Evolutionary conservation across 2,113 vertebrate species (phyloP).

Genomic region (Stigmatopora nigra): DNA sequence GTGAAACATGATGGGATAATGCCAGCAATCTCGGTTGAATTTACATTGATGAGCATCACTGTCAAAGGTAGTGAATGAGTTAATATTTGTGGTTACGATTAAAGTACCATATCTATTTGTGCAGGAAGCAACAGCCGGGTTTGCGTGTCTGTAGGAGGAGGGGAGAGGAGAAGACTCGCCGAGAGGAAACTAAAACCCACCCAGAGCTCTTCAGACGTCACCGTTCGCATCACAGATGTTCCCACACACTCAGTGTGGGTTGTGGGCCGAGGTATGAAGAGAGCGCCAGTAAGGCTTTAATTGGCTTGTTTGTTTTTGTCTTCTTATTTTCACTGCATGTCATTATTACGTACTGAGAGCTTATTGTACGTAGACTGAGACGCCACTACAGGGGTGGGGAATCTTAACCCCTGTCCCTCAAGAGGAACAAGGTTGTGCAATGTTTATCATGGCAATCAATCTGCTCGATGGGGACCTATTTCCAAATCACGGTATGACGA

Average conservation of each 20-base stretch:
- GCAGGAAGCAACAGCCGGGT: constrained; percentile 28
- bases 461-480: constrained; percentile 1
- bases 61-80: constrained; percentile 6
- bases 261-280: constrained; percentile 52
- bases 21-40: too few species aligned
- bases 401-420: constrained; percentile 13
- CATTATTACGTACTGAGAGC: constrained; percentile 35
- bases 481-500: not conserved
- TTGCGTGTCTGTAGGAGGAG: constrained; percentile 37
- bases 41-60: too few species aligned
- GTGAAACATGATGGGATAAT: too few species aligned
- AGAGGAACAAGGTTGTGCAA: not conserved
- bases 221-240: constrained; percentile 63
- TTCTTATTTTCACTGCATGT: constrained; percentile 11
- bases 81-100: constrained; percentile 43
- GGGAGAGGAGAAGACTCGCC: constrained; percentile 32
- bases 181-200: constrained; percentile 64
- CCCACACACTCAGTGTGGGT: constrained; percentile 61
- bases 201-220: constrained; percentile 62
- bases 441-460: not conserved
- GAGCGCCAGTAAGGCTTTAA: constrained; percentile 42
- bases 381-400: not conserved
- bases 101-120: not conserved
- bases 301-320: constrained; percentile 16
- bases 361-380: constrained; percentile 39